Base-by-base conservation (phyloP, 2,888 invertebrate genomes). In the Lissonota sp. region DNA sequence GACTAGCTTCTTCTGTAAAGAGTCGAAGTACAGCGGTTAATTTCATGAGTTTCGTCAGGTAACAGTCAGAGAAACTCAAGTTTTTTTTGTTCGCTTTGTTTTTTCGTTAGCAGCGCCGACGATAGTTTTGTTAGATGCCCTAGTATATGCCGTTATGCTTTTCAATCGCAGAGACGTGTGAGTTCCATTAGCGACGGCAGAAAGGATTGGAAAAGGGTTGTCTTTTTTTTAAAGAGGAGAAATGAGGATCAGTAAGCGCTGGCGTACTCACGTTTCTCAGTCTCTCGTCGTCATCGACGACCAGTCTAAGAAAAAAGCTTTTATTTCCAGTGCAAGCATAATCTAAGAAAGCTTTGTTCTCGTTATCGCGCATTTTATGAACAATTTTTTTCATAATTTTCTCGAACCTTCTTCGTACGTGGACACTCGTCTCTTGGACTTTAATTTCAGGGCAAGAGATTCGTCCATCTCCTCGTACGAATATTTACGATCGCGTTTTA, bases 361-460 rank as follows among this genome's bases (percentile, higher is more conserved):
- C 12, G 49, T 60, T 51, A 44, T 71, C 60, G 26, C 26, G 26
- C 26, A 1, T n/a, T 26, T 26, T 26, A 26, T 26, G 1, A 3
- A 26, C 1, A 26, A 2, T 26, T 26, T 26, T 26, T 26, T 12
- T 75, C 44, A 82, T 39, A 51, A 44, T 51, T 75, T 79, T 79
- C 60, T 93, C 91, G 93, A 94, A 94, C 96, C 96, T 94, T 96
- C 95, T 83, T 95, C 94, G 89, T 95, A 95, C 57, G 96, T 94
- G 67, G 94, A 94, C 85, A 95, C 94, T 78, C 95, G 94, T 84
- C 95, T 94, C 92, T 95, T 96, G 84, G 94, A 94, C 86, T 95
- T 96, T 86, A 96, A 93, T 90, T 95, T 96, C 70, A 97, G 92
- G 76, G 95, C 96, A 26, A 97, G 92, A 8, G 95, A 94, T 88